Evolutionary conservation across 2,888 invertebrate species (phyloP), one percentile per base, ranked within the genome.

Genomic region (Dynastes maya): DNA sequence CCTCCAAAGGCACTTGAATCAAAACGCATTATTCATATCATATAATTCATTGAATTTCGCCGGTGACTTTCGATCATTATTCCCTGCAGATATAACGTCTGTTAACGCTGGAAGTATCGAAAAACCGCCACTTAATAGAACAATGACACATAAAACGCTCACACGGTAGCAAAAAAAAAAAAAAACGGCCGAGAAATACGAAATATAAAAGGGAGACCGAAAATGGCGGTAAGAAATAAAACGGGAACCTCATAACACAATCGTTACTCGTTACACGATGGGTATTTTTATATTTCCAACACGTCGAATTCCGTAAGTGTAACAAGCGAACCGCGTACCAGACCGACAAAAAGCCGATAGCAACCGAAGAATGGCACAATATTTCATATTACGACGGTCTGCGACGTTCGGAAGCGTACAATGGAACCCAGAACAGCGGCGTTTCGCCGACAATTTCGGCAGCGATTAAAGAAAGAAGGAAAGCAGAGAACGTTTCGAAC

Each of bases 341-440:
- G 58, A 72, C 61, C 72, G 45, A 49, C 61, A 74, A 74, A 74
- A 74, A 61, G 72, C 61, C 72, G 40, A 68, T 63, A 29, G 22
- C 68, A 51, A 40, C 49, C 72, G 45, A 61, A 61, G 72, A 74
- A 63, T 63, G 72, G 61, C 61, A 74, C 72, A 74, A 74, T 74
- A 74, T 74, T 74, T 74, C 72, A 74, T 74, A 74, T 74, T 63
- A 63, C 61, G 68, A 63, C 22, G 67, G 72, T 61, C 72, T 22
- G 55, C 72, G 72, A 53, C n/a, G 32, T 37, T 37, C 45, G 45
- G 45, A 45, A 45, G n/a, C 40, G 29, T 27, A 74, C 72, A 74
- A 63, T 63, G 61, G 45, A 45, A 37, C 45, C 45, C 55, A 58
- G 11, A 58, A 32, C 61, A 11, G 45, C 72, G 72, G n/a, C 72